phyloP scores from a whole-genome alignment of 2,113 vertebrate species.

The Pangasianodon hypophthalmus region DNA sequence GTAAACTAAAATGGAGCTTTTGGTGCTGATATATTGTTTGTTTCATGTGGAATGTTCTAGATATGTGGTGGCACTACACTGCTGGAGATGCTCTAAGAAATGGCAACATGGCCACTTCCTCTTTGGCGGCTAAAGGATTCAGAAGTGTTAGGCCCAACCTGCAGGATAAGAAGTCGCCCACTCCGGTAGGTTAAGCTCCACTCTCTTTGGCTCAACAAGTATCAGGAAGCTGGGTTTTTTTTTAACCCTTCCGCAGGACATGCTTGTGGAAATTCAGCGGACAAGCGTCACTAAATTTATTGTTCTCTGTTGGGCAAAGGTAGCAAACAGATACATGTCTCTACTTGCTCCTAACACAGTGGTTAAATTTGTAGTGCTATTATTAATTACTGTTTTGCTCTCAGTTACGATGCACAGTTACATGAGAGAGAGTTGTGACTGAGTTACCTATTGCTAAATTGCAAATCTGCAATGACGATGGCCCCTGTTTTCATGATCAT shows the following conservation, averaged over 20 bases:
- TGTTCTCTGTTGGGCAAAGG: constrained; percentile 7
- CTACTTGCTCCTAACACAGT: neutral
- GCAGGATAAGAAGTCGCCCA: constrained; percentile 81
- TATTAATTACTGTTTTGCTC: constrained; percentile 24
- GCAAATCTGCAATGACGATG: neutral
- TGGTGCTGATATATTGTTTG: constrained; percentile 8
- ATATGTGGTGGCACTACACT: constrained; percentile 81
- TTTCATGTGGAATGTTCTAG: constrained; percentile 52
- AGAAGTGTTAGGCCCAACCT: constrained; percentile 85
- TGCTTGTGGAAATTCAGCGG: constrained; percentile 35
- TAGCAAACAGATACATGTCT: constrained; percentile 4
- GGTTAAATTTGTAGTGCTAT: constrained; percentile 22
- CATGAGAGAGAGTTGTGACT: neutral
- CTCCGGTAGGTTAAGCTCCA: constrained; percentile 73
- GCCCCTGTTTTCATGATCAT: neutral
- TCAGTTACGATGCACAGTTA: neutral
- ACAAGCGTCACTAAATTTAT: constrained; percentile 41
- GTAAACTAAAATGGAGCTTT: neutral
- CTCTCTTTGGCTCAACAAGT: constrained; percentile 7
- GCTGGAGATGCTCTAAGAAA: constrained; percentile 75
- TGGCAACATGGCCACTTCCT: constrained; percentile 79
- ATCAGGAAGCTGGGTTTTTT: constrained; percentile 5
- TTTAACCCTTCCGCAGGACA: constrained; percentile 50
- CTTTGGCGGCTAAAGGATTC: constrained; percentile 88
- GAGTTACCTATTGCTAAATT: neutral